Percentiles rank a stretch among this genome's conserved stretches.
phyloP scores from a whole-genome alignment of 1,140 invertebrate genomes.

The Oryctes rhinoceros region DNA sequence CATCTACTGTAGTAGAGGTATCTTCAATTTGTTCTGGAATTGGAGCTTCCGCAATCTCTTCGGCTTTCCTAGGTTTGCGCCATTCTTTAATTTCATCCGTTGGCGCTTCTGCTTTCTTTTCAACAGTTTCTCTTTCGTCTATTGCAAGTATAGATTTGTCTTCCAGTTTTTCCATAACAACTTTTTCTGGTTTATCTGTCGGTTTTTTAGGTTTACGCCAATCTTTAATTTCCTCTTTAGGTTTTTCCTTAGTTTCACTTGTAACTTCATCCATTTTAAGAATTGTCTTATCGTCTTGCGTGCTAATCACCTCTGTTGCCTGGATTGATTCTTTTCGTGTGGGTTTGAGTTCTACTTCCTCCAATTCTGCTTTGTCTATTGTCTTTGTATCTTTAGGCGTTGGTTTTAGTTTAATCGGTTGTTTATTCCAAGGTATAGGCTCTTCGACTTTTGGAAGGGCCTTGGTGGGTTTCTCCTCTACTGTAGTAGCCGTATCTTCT shows the following conservation, averaged over 20 bases:
- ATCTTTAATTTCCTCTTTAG: constrained; percentile 14
- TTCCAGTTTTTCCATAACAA: constrained; percentile 50
- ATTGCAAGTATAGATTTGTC: constrained; percentile 58
- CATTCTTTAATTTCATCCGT: constrained; percentile 56
- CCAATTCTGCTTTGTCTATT: too few relatives aligned
- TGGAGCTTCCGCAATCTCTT: constrained; percentile 52
- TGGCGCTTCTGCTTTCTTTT: constrained; percentile 57
- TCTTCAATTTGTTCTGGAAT: background rate
- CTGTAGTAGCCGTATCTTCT: constrained; percentile 49
- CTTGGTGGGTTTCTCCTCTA: constrained; percentile 55
- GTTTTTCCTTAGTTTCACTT: constrained; percentile 48
- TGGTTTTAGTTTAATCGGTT: too few relatives aligned
- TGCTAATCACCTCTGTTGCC: too few relatives aligned
- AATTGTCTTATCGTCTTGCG: constrained; percentile 21
- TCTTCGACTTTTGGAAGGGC: constrained; percentile 51
- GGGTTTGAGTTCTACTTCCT: too few relatives aligned
- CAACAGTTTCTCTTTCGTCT: constrained; percentile 47
- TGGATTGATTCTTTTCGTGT: too few relatives aligned
- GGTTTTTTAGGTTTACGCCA: constrained; percentile 46
- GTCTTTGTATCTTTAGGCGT: too few relatives aligned
- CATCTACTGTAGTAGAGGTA: constrained; percentile 52
- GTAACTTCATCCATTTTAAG: background rate
- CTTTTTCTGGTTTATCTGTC: constrained; percentile 13
- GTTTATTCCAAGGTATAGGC: too few relatives aligned
- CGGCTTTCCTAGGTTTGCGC: constrained; percentile 46